Base-by-base conservation (phyloP, 1,140 invertebrate species). In the Diabrotica undecimpunctata region DNA sequence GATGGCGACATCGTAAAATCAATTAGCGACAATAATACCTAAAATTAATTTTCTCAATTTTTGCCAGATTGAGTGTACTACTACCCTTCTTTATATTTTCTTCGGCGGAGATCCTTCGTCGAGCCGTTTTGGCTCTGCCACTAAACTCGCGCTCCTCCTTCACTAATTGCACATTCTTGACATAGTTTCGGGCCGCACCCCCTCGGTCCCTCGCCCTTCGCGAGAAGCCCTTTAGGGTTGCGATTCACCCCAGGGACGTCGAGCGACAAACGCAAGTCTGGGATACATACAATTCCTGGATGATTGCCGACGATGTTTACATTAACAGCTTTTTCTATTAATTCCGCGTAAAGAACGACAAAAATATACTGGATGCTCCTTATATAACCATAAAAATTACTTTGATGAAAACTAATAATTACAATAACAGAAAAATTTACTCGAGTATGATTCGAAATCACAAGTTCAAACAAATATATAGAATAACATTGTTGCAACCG, bases 91-190 rank as follows among this genome's bases (percentile, higher is more conserved):
- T 85, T 85, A 85, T 84, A 85, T 84, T 84, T 85, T 84, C 83
- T 84, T 85, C 74, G 64, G 36, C 62, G 67, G 52, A 46, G 41
- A 46, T 46, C 41, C 41, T 46, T 8, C n/a, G n/a, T n/a, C 41
- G 41, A 55, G 65, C 53, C 58, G n/a, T 50, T 25, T 41, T 36
- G 51, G 39, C 54, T 74, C 75, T 75, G 77, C 66, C 75, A 73
- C 41, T 41, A 56, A 54, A 61, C 67, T 69, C 71, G 65, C 74
- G 68, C 83, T 74, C 66, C 70, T 69, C 71, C 65, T 74, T 68
- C 83, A 89, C 88, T 90, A 90, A 91, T 91, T 90, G 89, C 88
- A 88, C 88, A 90, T 91, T 91, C 89, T 90, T 90, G 87, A 88
- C 88, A 90, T 91, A 90, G 88, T 90, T 91, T 89, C 87, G 84